A percentile compares a stretch with the other conserved stretches of the same genome.
Conservation (phyloP, 2,113 vertebrate species). For the Accipiter cooperii region DNA sequence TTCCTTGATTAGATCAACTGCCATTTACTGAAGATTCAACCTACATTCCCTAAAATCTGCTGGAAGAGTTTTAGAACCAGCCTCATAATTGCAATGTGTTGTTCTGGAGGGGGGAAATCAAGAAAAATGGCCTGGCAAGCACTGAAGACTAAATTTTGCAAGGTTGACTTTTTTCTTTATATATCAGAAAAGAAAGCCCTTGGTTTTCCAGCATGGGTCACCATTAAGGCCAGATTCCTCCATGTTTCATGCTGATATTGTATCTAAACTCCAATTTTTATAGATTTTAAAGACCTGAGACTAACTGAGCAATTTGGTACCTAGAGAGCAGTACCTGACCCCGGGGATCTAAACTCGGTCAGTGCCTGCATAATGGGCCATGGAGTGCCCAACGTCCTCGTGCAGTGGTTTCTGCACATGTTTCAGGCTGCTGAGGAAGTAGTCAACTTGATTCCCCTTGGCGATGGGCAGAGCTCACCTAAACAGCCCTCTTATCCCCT, state of each 20-base stretch:
- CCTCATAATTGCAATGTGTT: background rate
- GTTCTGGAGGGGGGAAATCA: background rate
- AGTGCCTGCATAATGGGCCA: background rate
- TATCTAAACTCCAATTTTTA: background rate
- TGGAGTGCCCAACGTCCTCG: rapidly evolving
- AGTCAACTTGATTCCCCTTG: background rate
- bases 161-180: background rate
- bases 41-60: background rate
- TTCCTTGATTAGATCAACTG: background rate
- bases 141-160: background rate
- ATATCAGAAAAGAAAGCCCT: background rate
- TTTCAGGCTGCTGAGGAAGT: background rate
- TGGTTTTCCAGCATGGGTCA: background rate
- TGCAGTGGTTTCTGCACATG: background rate
- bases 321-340: background rate
- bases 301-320: background rate
- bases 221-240: background rate
- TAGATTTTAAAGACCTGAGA: background rate
- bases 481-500: background rate
- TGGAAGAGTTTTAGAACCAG: background rate
- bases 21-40: background rate
- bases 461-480: background rate
- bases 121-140: background rate
- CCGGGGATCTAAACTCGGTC: background rate
- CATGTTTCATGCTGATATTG: background rate